Percentiles rank a stretch among this genome's conserved stretches.
These are phyloP conservation scores for Helarctos malayanus DNA, from an alignment of 2,797 vertebrate species.

Conservation along the genomic window DNA sequence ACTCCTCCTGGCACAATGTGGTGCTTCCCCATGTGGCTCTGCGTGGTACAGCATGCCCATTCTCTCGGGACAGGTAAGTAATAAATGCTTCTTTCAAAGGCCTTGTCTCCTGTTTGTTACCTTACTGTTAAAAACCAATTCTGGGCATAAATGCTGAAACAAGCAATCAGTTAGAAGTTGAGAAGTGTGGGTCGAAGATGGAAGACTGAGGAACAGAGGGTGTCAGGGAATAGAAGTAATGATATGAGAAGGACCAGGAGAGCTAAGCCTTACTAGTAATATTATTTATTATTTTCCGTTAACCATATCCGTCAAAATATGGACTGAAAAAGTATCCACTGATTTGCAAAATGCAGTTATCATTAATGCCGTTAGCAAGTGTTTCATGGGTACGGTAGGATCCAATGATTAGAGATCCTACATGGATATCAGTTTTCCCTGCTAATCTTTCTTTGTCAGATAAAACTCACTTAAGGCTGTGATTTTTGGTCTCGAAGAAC, in stretches of 20 bases:
- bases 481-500: conserved; percentile 1
- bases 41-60: rapidly evolving
- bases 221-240: neutral
- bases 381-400: neutral
- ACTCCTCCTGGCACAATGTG: neutral
- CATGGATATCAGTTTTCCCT: neutral
- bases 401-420: neutral
- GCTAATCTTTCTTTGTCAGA: neutral
- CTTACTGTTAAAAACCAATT: neutral
- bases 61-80: neutral
- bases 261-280: neutral
- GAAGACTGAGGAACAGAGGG: neutral
- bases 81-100: neutral
- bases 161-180: neutral
- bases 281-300: neutral
- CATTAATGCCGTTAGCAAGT: neutral
- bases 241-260: neutral
- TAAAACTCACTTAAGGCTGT: neutral
- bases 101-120: neutral
- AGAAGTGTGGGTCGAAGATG: neutral
- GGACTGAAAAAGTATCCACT: neutral
- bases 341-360: conserved; percentile 13
- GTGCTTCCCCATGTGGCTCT: neutral
- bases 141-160: neutral
- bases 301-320: neutral